Percentiles rank a stretch among this genome's conserved stretches.
These are phyloP conservation scores for Eupeodes corollae DNA, from an alignment of 1,140 invertebrate species.

Conservation along the genomic window DNA sequence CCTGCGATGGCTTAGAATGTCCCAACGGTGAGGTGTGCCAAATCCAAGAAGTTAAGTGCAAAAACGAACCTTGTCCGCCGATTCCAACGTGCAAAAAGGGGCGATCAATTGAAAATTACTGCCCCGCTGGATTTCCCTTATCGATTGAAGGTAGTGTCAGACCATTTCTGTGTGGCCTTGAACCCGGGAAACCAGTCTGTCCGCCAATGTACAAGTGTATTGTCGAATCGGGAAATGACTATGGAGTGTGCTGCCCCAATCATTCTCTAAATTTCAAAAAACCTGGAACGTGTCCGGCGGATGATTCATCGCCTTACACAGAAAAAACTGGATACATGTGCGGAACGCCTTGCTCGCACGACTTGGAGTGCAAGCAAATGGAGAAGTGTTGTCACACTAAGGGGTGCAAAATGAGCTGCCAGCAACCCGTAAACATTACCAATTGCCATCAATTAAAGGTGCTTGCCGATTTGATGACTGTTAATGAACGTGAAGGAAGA, in stretches of 20 bases:
- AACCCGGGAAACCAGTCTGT: slow-evolving; percentile 66
- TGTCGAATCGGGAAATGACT: slow-evolving; percentile 66
- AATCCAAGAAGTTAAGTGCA: slow-evolving; percentile 64
- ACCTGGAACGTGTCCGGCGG: slow-evolving; percentile 57
- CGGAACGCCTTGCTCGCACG: slow-evolving; percentile 55
- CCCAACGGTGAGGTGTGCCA: slow-evolving; percentile 63
- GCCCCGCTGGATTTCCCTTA: slow-evolving; percentile 66
- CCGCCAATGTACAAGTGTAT: slow-evolving; percentile 68
- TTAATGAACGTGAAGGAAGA: slow-evolving; percentile 63
- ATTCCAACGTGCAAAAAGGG: slow-evolving; percentile 70
- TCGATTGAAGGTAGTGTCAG: slow-evolving; percentile 62
- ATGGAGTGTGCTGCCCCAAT: slow-evolving; percentile 77
- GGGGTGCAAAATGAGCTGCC: slow-evolving; percentile 55
- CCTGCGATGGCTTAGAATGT: slow-evolving; percentile 62
- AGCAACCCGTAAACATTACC: slow-evolving; percentile 55
- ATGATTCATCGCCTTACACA: slow-evolving; percentile 33
- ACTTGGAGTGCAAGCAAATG: slow-evolving; percentile 65
- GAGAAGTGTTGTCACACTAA: slow-evolving; percentile 68
- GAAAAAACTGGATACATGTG: slow-evolving; percentile 41
- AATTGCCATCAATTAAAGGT: slow-evolving; percentile 64
- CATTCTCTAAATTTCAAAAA: slow-evolving; percentile 55
- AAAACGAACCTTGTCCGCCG: slow-evolving; percentile 65
- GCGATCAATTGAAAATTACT: slow-evolving; percentile 59
- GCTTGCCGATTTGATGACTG: slow-evolving; percentile 60
- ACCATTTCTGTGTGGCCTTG: slow-evolving; percentile 71